These are phyloP conservation scores for Myotis planiceps DNA, from an alignment of 2,797 vertebrate genomes.

Conservation along the genomic window DNA sequence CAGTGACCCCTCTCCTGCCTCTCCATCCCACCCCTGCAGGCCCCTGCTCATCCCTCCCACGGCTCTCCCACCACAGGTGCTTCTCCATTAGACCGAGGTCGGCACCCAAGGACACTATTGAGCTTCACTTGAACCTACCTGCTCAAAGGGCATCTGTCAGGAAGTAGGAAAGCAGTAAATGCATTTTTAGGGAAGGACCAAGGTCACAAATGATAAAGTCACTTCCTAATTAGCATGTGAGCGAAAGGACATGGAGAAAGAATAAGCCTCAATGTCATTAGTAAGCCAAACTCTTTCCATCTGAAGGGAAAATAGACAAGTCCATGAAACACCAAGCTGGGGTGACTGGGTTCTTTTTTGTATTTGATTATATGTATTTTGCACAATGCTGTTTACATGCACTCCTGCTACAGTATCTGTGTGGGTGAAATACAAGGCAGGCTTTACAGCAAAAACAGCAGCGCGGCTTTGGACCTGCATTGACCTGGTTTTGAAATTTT, in stretches of 20 bases:
- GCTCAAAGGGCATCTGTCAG: neutral
- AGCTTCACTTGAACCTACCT: neutral
- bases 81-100: neutral
- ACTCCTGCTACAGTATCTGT: neutral
- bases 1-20: neutral
- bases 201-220: neutral
- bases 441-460: neutral
- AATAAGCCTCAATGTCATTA: neutral
- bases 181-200: neutral
- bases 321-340: neutral
- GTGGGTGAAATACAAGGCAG: neutral
- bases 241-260: neutral
- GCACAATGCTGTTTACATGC: neutral
- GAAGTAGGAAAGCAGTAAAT: neutral
- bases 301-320: neutral
- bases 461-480: neutral
- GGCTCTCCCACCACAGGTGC: neutral
- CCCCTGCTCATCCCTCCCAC: too few species aligned
- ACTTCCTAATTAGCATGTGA: constrained; percentile 8
- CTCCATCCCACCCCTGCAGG: neutral
- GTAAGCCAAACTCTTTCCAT: neutral
- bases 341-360: neutral
- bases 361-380: neutral
- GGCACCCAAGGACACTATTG: neutral
- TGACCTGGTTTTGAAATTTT: neutral